phyloP scores from a whole-genome alignment of 2,113 vertebrate species.

The Sceloporus undulatus region DNA sequence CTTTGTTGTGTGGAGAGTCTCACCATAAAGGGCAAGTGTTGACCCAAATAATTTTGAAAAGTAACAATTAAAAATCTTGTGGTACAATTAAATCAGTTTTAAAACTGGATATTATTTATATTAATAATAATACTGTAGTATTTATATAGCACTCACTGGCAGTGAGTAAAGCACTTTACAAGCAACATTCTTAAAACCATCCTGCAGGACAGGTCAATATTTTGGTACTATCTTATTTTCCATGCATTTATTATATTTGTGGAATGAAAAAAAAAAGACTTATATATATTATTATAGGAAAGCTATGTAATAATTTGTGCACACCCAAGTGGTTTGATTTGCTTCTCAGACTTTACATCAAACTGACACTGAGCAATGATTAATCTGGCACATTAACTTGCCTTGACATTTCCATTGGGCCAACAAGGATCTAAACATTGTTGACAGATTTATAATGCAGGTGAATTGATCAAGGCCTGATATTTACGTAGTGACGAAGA shows the following conservation, averaged over 20 bases:
- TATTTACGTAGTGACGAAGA: neutral
- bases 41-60: neutral
- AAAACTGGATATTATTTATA: too few relatives aligned
- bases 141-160: neutral
- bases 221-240: neutral
- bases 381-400: neutral
- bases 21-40: neutral
- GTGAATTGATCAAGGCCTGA: neutral
- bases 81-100: neutral
- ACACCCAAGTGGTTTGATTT: fast-evolving
- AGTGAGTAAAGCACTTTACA: neutral
- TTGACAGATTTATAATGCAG: neutral
- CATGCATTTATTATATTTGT: neutral
- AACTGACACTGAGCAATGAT: neutral
- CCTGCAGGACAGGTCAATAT: neutral
- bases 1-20: neutral
- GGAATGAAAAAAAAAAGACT: neutral
- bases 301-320: slow-evolving; percentile 8
- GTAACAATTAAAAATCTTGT: neutral
- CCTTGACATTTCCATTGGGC: slow-evolving; percentile 1
- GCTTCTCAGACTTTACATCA: neutral
- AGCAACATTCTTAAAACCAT: neutral
- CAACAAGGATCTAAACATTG: slow-evolving; percentile 1
- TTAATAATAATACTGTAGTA: neutral
- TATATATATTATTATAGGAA: neutral